Conservation (phyloP, 2,113 vertebrate genomes). For the Jacana jacana region DNA sequence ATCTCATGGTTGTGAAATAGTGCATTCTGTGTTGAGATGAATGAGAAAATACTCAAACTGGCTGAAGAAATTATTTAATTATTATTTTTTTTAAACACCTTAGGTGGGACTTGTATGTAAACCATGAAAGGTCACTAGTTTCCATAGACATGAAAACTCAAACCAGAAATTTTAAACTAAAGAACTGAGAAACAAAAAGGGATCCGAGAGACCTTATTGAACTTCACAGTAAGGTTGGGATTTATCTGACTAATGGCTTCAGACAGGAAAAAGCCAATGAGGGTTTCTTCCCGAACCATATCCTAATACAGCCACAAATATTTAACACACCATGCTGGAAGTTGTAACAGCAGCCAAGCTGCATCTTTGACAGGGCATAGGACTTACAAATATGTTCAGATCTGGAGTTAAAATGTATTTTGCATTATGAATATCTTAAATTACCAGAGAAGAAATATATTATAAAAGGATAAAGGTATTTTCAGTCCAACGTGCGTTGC, state of each 20-base stretch:
- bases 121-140: slow-evolving; percentile 21
- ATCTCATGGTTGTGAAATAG: slow-evolving; percentile 76
- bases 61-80: slow-evolving; percentile 46
- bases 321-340: slow-evolving; percentile 65
- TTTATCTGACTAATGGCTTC: slow-evolving; percentile 70
- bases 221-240: slow-evolving; percentile 70
- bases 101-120: slow-evolving; percentile 55
- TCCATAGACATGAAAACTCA: slow-evolving; percentile 47
- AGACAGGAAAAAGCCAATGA: slow-evolving; percentile 43
- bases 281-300: slow-evolving; percentile 49
- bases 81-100: slow-evolving; percentile 26
- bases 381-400: slow-evolving; percentile 64
- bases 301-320: slow-evolving; percentile 68
- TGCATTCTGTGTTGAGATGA: slow-evolving; percentile 78
- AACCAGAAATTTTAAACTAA: slow-evolving; percentile 28
- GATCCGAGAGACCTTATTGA: slow-evolving; percentile 56
- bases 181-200: slow-evolving; percentile 42
- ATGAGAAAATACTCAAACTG: slow-evolving; percentile 62
- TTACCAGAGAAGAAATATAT: slow-evolving; percentile 72
- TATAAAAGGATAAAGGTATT: slow-evolving; percentile 65
- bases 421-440: slow-evolving; percentile 65
- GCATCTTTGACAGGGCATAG: slow-evolving; percentile 47
- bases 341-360: slow-evolving; percentile 63
- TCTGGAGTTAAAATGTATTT: slow-evolving; percentile 58
- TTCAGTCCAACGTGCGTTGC: slow-evolving; percentile 74